Evolutionary conservation across 2,797 vertebrate genomes (phyloP), one percentile per base, ranked within the genome.

Genomic region (Oreortyx pictus): DNA sequence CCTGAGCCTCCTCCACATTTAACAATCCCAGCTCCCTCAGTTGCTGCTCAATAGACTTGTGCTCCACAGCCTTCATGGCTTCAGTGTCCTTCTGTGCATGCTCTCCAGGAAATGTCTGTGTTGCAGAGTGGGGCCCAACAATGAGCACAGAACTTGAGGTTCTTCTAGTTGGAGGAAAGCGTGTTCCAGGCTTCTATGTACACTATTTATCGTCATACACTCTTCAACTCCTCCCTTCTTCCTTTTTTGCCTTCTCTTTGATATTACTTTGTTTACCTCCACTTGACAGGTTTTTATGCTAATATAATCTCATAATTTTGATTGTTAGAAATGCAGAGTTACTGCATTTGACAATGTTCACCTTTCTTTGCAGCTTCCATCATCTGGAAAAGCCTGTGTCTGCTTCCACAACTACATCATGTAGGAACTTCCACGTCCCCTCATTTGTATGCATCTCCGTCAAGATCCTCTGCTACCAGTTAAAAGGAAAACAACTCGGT

Each of bases 221-320:
- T 47, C 23, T 44, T 35, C 41, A 43, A 49, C 20, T 20, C 39
- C 57, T 33, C 18, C 18, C 25, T 20, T 15, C 5, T 22, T 50
- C 46, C 33, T 27, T 27, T 44, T 43, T 37, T 27, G 14, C 13
- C 23, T 43, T 4, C 25, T 8, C 13, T 20, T 12, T 3, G 76
- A 47, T 77, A 70, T 37, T 67, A 54, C 7, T 78, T 82, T 74
- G 31, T 9, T 66, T 86, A 70, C 17, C 8, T 73, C 60, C 57
- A 12, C 46, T 49, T 50, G 22, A 73, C 15, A 73, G 19, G 27
- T 49, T 82, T 65, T 90, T 91, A 79, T 18, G 49, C 24, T 60
- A 83, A 86, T 44, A 70, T 86, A 88, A 64, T 59, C 20, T 86
- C 65, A 43, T 64, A 88, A 77, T 65, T 78, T 87, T 65, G 86